These are phyloP conservation scores for Cheilosia urbana DNA, from an alignment of 2,888 invertebrate genomes.

Conservation along the genomic window DNA sequence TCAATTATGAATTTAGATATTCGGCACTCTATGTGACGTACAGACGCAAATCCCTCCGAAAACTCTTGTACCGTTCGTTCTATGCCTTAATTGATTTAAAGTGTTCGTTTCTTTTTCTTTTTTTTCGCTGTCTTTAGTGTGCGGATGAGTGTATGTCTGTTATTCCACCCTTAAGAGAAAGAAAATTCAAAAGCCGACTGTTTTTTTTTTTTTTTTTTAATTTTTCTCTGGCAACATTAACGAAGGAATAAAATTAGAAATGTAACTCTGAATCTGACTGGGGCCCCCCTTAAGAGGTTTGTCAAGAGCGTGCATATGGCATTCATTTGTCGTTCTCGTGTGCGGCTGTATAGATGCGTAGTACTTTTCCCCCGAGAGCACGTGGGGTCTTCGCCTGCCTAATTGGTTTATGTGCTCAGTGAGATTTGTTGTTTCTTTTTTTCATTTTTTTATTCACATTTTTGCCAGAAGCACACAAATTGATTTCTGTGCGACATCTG, in stretches of 20 bases:
- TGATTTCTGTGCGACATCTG: conserved; percentile 47
- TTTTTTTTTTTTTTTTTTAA: background rate
- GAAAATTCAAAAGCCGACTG: background rate
- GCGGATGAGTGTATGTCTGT: background rate
- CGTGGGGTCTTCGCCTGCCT: conserved; percentile 60
- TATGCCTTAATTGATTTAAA: conserved; percentile 64
- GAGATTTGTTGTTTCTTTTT: conserved; percentile 5
- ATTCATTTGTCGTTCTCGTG: conserved; percentile 36
- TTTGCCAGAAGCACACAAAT: conserved; percentile 26
- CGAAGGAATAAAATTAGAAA: conserved; percentile 50
- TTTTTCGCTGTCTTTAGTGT: conserved; percentile 12
- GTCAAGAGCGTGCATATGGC: conserved; percentile 59
- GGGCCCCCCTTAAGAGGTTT: conserved; percentile 35
- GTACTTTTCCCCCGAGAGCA: conserved; percentile 15
- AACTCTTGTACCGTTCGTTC: conserved; percentile 20
- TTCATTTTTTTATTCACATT: conserved; percentile 36
- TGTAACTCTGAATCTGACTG: conserved; percentile 27
- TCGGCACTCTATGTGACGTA: conserved; percentile 47
- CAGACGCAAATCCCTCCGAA: conserved; percentile 32
- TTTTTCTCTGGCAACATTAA: conserved; percentile 21
- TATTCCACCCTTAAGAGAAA: conserved; percentile 36
- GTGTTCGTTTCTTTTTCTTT: conserved; percentile 50
- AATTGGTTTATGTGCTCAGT: conserved; percentile 52
- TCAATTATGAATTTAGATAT: conserved; percentile 69
- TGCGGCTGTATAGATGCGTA: background rate